Conservation (phyloP, 2,888 invertebrate species). For the Aspidiotus destructor region DNA sequence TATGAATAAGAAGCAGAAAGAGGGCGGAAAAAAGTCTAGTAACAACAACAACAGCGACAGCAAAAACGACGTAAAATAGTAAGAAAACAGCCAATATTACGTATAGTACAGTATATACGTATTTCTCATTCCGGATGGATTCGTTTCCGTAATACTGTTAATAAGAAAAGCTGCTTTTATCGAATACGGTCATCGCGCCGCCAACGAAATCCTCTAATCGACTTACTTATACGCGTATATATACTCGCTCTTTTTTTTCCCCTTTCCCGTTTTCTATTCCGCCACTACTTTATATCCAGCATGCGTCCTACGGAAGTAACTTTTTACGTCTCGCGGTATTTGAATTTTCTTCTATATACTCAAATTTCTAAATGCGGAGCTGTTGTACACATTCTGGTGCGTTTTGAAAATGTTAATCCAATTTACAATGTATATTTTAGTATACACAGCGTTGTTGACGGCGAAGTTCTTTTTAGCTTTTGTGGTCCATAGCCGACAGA, state of each 20-base stretch:
- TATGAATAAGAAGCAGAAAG: no score
- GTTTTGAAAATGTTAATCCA: constrained; percentile 1
- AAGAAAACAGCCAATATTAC: no score
- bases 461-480: no score
- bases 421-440: neutral
- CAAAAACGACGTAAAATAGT: no score
- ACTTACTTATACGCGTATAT: constrained; percentile 23
- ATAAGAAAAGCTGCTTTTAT: constrained; percentile 33
- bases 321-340: neutral
- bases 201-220: constrained; percentile 31
- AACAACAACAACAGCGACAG: no score
- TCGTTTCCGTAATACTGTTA: constrained; percentile 30
- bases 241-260: neutral
- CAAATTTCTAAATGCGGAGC: neutral
- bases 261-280: neutral
- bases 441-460: no score
- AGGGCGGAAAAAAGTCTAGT: no score
- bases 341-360: neutral
- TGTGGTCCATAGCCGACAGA: no score
- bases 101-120: neutral
- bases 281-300: neutral
- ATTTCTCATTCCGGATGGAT: constrained; percentile 29
- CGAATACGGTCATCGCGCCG: constrained; percentile 32
- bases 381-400: neutral
- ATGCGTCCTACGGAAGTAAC: neutral